Evolutionary conservation across 2,797 vertebrate genomes (phyloP).

Genomic region (Chloroceryle amazona): DNA sequence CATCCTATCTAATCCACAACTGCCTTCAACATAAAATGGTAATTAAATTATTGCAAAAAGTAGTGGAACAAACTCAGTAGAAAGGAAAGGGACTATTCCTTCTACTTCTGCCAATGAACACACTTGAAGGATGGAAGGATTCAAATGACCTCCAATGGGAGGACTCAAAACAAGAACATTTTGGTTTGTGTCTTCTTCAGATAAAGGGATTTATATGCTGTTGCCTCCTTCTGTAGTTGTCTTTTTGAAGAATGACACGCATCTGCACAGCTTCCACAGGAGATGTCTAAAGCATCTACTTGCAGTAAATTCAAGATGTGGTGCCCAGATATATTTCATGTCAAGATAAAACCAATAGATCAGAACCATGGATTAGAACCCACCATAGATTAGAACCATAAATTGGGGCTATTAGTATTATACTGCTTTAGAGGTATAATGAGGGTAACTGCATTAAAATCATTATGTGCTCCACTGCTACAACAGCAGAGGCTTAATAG

Average conservation of each 20-base stretch:
- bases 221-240: background rate
- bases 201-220: background rate
- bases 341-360: background rate
- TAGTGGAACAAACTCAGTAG: background rate
- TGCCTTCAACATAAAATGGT: background rate
- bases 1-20: background rate
- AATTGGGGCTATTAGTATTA: background rate
- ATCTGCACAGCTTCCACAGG: background rate
- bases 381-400: background rate
- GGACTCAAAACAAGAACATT: background rate
- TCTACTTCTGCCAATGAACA: background rate
- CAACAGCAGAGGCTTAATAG: background rate
- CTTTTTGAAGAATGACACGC: background rate
- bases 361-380: background rate
- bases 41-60: background rate
- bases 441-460: background rate
- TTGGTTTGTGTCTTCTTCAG: background rate
- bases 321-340: background rate
- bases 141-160: background rate
- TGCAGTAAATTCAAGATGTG: background rate
- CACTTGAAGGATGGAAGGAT: background rate
- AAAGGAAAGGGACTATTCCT: background rate
- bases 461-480: fast-evolving
- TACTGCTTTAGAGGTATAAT: background rate
- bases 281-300: background rate